phyloP scores from a whole-genome alignment of 2,888 invertebrate species.

The Phyllotreta striolata region DNA sequence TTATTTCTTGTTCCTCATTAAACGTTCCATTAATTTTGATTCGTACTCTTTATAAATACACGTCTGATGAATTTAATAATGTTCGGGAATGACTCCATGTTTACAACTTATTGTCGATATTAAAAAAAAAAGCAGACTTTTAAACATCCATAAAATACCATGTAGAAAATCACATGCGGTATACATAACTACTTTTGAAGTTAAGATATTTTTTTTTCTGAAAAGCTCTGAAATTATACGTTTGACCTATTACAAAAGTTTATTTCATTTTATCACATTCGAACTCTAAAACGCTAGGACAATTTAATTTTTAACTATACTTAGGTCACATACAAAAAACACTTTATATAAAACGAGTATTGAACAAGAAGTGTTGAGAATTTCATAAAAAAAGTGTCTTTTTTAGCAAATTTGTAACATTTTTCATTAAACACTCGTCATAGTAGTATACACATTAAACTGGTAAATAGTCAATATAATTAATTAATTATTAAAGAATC shows the following conservation, averaged over 20 bases:
- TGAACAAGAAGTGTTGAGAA: not conserved
- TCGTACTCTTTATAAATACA: too few species aligned
- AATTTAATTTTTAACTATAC: slow-evolving; percentile 23
- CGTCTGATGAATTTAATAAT: too few species aligned
- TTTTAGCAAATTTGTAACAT: not conserved
- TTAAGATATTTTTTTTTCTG: slow-evolving; percentile 7
- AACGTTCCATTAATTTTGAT: too few species aligned
- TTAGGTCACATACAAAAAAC: slow-evolving; percentile 19
- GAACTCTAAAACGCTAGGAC: slow-evolving; percentile 20
- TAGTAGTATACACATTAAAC: too few species aligned
- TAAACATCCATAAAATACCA: not conserved
- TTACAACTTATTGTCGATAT: not conserved
- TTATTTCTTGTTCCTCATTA: too few species aligned
- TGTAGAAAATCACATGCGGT: slow-evolving; percentile 19
- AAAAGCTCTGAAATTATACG: slow-evolving; percentile 19
- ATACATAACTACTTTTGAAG: slow-evolving; percentile 11
- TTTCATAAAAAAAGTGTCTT: slow-evolving; percentile 4
- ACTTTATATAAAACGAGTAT: not conserved
- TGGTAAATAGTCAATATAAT: too few species aligned
- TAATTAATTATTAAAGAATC: too few species aligned
- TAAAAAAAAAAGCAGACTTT: not conserved
- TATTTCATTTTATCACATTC: slow-evolving; percentile 15
- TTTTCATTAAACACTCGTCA: not conserved
- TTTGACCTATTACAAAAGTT: slow-evolving; percentile 19
- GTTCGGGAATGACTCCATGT: not conserved